These are phyloP conservation scores for Nephrotoma flavescens DNA, from an alignment of 2,888 invertebrate genomes.

Conservation along the genomic window DNA sequence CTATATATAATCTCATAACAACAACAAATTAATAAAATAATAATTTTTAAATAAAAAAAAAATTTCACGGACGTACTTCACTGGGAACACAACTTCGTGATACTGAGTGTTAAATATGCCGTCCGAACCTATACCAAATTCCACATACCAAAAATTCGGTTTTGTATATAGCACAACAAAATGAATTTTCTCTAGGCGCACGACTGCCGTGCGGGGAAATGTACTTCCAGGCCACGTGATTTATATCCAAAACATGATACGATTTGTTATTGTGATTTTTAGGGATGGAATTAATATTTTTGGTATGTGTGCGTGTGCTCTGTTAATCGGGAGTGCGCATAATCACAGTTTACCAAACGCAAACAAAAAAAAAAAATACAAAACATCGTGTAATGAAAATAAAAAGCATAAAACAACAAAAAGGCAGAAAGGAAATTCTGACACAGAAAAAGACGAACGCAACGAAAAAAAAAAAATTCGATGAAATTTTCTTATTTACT, in stretches of 20 bases:
- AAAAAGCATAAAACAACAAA: background rate
- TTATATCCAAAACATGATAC: background rate
- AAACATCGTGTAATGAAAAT: background rate
- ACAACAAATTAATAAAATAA: background rate
- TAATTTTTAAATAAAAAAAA: background rate
- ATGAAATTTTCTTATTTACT: background rate
- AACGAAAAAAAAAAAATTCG: background rate
- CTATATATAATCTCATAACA: background rate
- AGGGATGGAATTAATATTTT: background rate
- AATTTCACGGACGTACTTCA: background rate
- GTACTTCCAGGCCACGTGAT: background rate
- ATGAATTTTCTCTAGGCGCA: background rate
- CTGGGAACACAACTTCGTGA: background rate
- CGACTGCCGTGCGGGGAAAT: background rate
- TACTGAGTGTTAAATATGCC: background rate
- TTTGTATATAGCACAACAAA: background rate
- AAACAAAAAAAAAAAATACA: background rate
- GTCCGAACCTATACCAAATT: background rate
- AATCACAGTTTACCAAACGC: background rate
- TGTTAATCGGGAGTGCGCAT: background rate
- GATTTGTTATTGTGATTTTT: background rate
- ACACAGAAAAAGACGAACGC: background rate
- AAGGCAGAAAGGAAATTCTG: background rate
- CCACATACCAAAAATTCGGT: background rate
- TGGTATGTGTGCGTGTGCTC: background rate